phyloP scores from a whole-genome alignment of 2,797 vertebrate genomes.

The Pitangus sulphuratus region DNA sequence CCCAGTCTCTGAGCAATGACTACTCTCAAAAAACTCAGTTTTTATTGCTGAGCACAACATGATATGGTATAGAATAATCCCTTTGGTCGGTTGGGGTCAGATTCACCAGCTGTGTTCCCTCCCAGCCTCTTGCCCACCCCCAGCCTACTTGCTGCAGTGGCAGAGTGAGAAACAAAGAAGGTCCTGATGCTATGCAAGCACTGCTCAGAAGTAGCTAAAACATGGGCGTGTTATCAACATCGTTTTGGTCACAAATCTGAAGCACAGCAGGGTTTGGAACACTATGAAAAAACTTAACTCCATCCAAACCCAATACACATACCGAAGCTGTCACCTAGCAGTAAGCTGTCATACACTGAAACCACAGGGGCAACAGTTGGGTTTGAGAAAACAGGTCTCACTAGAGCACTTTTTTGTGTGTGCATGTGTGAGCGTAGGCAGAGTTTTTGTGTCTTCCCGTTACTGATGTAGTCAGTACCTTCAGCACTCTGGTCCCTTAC shows the following conservation, averaged over 20 bases:
- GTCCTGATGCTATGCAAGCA: background rate
- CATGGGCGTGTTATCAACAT: fast-evolving
- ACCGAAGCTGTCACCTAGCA: background rate
- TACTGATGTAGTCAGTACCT: background rate
- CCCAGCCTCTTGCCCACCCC: background rate
- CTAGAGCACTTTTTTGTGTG: background rate
- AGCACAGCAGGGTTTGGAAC: background rate
- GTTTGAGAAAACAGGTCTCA: background rate
- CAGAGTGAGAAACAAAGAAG: background rate
- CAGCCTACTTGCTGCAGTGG: background rate
- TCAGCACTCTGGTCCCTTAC: background rate
- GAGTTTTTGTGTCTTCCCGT: fast-evolving
- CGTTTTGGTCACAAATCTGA: background rate
- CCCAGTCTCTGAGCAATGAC: background rate
- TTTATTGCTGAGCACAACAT: background rate
- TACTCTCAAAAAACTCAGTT: background rate
- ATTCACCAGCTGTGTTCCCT: background rate
- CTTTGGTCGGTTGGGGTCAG: background rate
- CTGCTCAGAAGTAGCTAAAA: background rate
- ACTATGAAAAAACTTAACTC: background rate
- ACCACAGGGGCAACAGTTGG: background rate
- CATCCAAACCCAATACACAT: background rate
- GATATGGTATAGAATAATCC: background rate
- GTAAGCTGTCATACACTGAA: background rate
- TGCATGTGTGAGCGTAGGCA: background rate